Percentiles rank a stretch among this genome's conserved stretches.
phyloP scores from a whole-genome alignment of 1,140 invertebrate species.

The Penaeus vannamei region DNA sequence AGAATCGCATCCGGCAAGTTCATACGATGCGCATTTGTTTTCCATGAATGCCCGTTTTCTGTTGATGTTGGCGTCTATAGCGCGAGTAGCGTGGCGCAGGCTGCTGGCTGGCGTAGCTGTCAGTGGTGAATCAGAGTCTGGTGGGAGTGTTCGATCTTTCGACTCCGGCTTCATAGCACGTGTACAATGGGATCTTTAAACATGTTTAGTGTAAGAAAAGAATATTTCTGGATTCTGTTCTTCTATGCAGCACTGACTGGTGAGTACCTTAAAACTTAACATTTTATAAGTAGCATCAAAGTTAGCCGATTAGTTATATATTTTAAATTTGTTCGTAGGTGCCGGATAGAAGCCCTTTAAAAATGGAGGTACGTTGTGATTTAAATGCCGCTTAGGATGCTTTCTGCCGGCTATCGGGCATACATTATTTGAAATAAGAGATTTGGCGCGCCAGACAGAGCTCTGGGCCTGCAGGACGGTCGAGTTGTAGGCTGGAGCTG shows the following conservation, averaged over 20 bases:
- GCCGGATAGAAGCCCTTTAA: slow-evolving; percentile 20
- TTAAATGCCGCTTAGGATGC: background rate
- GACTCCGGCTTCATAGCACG: slow-evolving; percentile 29
- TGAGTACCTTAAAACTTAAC: too few species aligned
- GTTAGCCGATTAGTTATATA: too few species aligned
- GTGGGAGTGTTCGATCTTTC: slow-evolving; percentile 30
- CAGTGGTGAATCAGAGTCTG: slow-evolving; percentile 12
- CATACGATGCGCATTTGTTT: slow-evolving; percentile 11
- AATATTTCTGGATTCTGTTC: background rate
- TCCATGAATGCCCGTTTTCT: slow-evolving; percentile 28
- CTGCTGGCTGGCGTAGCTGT: background rate
- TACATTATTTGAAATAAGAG: too few species aligned
- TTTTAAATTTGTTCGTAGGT: too few species aligned
- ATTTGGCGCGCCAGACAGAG: too few species aligned
- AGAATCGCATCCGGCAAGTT: background rate
- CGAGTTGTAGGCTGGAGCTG: slow-evolving; percentile 10
- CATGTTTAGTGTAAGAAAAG: background rate
- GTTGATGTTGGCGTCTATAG: slow-evolving; percentile 9
- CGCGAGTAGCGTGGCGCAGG: slow-evolving; percentile 3
- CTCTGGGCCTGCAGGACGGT: too few species aligned
- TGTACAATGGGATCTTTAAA: slow-evolving; percentile 35
- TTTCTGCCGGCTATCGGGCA: too few species aligned
- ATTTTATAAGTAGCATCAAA: too few species aligned
- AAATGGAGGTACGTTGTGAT: slow-evolving; percentile 12
- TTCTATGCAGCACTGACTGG: too few species aligned